Evolutionary conservation across 1,140 invertebrate species (phyloP).

Genomic region (Lordiphosa mommai): DNA sequence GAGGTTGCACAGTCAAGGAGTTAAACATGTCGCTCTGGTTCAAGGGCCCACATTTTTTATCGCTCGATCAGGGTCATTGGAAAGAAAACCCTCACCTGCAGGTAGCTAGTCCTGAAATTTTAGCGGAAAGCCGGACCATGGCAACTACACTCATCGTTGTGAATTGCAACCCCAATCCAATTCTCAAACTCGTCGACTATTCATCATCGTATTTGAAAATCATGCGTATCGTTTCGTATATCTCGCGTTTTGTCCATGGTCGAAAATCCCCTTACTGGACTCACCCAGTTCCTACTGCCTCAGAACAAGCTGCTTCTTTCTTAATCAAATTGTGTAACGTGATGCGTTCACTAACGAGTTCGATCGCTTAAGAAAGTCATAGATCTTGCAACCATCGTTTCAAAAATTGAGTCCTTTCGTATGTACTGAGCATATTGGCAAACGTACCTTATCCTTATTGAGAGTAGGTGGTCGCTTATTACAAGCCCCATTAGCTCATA

Average conservation of each 20-base stretch:
- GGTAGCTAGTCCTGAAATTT: not conserved
- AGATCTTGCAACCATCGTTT: not conserved
- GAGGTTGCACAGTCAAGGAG: constrained; percentile 23
- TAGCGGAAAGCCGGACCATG: not conserved
- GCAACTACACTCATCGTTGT: not conserved
- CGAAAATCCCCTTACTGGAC: not conserved
- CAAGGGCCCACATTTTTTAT: not conserved
- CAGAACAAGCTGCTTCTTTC: not conserved
- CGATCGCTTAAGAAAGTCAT: not conserved
- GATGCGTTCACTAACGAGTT: not conserved
- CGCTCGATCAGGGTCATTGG: not conserved
- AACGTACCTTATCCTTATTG: not conserved
- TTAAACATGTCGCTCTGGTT: constrained; percentile 2
- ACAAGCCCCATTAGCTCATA: not conserved
- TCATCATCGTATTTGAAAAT: constrained; percentile 1
- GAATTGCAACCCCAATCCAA: not conserved
- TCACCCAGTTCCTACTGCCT: not conserved
- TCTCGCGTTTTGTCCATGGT: not conserved
- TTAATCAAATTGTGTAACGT: not conserved
- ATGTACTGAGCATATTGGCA: not conserved
- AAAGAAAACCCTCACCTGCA: not conserved
- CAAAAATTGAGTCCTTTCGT: constrained; percentile 7
- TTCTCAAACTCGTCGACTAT: not conserved
- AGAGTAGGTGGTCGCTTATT: constrained; percentile 6
- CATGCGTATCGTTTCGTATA: not conserved